Evolutionary conservation across 2,113 vertebrate genomes (phyloP).

Genomic region (Pardalotus punctatus): DNA sequence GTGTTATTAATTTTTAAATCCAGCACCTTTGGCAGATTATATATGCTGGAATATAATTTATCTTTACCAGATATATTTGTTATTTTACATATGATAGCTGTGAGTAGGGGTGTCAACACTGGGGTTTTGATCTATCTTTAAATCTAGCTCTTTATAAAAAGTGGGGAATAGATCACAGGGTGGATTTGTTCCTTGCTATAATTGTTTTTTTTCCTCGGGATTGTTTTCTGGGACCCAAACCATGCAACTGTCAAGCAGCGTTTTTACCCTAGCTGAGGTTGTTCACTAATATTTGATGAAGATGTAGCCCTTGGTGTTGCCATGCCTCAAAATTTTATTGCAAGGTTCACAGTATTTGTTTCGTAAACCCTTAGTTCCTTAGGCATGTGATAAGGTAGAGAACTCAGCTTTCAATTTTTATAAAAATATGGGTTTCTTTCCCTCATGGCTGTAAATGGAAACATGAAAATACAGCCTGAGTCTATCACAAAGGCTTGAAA

Average conservation of each 20-base stretch:
- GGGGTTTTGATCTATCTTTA: background rate
- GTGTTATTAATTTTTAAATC: background rate
- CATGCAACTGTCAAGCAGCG: background rate
- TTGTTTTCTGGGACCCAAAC: background rate
- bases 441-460: background rate
- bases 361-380: constrained; percentile 21
- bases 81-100: background rate
- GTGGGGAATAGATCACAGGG: background rate
- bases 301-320: background rate
- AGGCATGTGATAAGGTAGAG: background rate
- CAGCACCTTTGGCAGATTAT: background rate
- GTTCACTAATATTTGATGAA: constrained; percentile 41
- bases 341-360: background rate
- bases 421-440: background rate
- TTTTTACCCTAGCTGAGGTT: background rate
- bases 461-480: background rate
- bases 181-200: background rate
- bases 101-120: background rate
- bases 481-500: background rate
- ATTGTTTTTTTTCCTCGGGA: background rate
- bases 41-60: background rate
- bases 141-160: background rate
- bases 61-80: background rate
- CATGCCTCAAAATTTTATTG: background rate
- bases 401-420: background rate